Percentiles rank a stretch among this genome's conserved stretches.
phyloP scores from a whole-genome alignment of 2,888 invertebrate genomes.

The Rhaphigaster nebulosa region DNA sequence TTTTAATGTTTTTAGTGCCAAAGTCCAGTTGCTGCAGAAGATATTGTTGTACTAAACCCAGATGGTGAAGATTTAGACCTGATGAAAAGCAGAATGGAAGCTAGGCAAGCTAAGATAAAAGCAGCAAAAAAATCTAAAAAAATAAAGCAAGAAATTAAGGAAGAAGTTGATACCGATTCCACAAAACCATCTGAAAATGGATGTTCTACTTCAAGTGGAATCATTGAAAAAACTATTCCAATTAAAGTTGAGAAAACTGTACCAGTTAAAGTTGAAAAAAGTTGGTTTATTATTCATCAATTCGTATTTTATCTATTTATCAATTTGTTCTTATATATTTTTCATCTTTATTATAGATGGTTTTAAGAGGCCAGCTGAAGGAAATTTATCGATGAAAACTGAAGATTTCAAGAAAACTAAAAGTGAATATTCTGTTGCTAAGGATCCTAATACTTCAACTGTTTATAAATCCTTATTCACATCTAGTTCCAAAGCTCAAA shows the following conservation, averaged over 20 bases:
- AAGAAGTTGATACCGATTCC: slow-evolving; percentile 40
- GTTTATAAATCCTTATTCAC: slow-evolving; percentile 97
- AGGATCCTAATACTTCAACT: slow-evolving; percentile 90
- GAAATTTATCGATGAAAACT: slow-evolving; percentile 62
- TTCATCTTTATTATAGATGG: slow-evolving; percentile 61
- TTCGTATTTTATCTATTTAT: neutral
- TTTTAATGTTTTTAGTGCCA: slow-evolving; percentile 77
- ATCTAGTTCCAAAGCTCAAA: slow-evolving; percentile 86
- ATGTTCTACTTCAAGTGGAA: slow-evolving; percentile 36
- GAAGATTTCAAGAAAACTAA: slow-evolving; percentile 84
- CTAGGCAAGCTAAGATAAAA: slow-evolving; percentile 78
- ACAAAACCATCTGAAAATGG: neutral
- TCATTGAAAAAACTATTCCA: neutral
- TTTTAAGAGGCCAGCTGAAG: slow-evolving; percentile 58
- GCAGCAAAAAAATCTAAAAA: slow-evolving; percentile 76
- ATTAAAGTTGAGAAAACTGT: slow-evolving; percentile 25
- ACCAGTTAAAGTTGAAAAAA: neutral
- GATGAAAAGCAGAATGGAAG: slow-evolving; percentile 77
- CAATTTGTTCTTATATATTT: neutral
- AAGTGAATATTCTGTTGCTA: slow-evolving; percentile 86
- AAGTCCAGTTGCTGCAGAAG: slow-evolving; percentile 80
- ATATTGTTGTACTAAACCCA: slow-evolving; percentile 91
- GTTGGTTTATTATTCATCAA: neutral
- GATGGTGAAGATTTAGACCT: slow-evolving; percentile 81
- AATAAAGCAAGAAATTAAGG: slow-evolving; percentile 65